phyloP scores from a whole-genome alignment of 2,113 vertebrate genomes.

The Aleadryas rufinucha region DNA sequence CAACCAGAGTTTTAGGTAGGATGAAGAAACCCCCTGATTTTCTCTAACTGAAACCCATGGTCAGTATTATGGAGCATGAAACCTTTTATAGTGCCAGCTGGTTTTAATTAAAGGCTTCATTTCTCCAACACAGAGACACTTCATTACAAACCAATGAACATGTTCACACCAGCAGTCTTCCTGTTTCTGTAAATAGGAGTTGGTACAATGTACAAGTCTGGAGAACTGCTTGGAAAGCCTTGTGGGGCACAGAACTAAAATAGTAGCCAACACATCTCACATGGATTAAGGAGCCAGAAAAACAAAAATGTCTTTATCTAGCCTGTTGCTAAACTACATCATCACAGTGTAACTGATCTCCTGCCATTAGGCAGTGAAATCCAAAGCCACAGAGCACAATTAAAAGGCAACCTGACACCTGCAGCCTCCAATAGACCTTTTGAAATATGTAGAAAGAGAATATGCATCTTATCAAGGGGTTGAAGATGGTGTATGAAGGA shows the following conservation, averaged over 20 bases:
- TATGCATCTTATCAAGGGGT: not conserved
- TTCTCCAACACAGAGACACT: not conserved
- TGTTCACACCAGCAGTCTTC: not conserved
- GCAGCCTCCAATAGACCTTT: not conserved
- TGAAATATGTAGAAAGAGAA: not conserved
- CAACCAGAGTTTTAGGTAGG: not conserved
- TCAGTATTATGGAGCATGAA: not conserved
- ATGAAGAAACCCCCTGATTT: not conserved
- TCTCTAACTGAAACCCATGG: not conserved
- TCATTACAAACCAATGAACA: not conserved
- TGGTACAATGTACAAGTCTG: not conserved
- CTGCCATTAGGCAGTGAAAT: constrained; percentile 44
- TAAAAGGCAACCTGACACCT: constrained; percentile 47
- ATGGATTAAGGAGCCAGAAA: not conserved
- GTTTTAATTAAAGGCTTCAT: constrained; percentile 42
- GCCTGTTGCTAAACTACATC: not conserved
- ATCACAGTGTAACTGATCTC: constrained; percentile 47
- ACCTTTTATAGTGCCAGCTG: not conserved
- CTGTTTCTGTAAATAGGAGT: not conserved
- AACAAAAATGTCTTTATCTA: constrained; percentile 41
- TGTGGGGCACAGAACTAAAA: not conserved
- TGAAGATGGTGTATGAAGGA: not conserved
- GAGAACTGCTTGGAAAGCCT: not conserved
- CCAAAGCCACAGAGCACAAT: constrained; percentile 17
- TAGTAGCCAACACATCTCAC: not conserved